Evolutionary conservation across 2,797 vertebrate genomes (phyloP), one percentile per base, ranked within the genome.

Genomic region (Phoebastria nigripes): DNA sequence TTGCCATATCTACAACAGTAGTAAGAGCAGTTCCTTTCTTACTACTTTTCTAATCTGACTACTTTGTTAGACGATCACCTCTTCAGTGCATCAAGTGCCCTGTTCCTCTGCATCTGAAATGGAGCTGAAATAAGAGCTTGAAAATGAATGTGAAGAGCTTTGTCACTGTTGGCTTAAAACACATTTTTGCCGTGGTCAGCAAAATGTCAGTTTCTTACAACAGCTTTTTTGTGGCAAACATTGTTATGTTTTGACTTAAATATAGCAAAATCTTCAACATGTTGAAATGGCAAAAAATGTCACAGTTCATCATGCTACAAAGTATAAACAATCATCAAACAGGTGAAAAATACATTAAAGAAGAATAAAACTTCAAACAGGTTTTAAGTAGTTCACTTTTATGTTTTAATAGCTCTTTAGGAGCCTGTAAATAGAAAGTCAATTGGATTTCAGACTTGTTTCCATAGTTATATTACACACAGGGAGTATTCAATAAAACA

Each of bases 401-500:
- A 94, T 95, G 96, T 95, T 97, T 97, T 92, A 89, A 95, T 72
- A 80, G 97, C 96, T 97, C 97, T 97, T 97, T 97, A 96, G 97
- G 96, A 97, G 95, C 97, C 97, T 94, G 95, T 98, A 98, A 98
- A 98, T 97, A 98, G 96, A 97, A 96, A 97, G 97, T 97, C 96
- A 93, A 98, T 98, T 95, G 97, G 97, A 96, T 94, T 87, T 97
- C 96, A 97, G 97, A 91, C 93, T 97, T 97, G 96, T 98, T 98
- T 98, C 97, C 97, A 96, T 97, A 97, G 97, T 97, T 96, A 97
- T 97, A 93, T 96, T 76, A 93, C 96, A 91, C 97, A 95, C 94
- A 97, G 97, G 97, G 98, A 98, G 96, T 98, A 98, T 98, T 97
- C 93, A 97, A 97, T 98, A 97, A 98, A 98, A 96, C 95, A 97